phyloP scores from a whole-genome alignment of 2,888 invertebrate genomes.

The Drosophila pseudotakahashii region DNA sequence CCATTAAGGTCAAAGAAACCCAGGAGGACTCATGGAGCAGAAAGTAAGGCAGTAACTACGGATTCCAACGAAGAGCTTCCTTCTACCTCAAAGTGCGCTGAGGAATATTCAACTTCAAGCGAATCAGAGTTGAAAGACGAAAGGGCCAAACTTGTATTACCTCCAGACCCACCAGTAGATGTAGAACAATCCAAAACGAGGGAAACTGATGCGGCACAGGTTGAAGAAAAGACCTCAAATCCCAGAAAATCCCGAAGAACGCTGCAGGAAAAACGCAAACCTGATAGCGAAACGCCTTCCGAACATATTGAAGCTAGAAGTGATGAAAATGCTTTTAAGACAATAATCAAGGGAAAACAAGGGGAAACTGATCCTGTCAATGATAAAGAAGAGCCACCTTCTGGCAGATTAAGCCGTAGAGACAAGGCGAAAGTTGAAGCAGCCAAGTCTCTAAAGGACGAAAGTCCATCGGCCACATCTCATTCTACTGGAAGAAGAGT shows the following conservation, averaged over 20 bases:
- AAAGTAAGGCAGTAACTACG: not conserved
- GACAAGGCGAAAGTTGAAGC: conserved; percentile 3
- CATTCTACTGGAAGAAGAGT: not conserved
- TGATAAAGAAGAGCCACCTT: not conserved
- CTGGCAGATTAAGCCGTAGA: conserved; percentile 7
- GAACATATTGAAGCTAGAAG: not conserved
- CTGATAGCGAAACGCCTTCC: not conserved
- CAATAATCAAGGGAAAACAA: too few relatives aligned
- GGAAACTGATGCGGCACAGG: not conserved
- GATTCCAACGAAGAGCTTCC: not conserved
- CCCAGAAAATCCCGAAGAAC: not conserved
- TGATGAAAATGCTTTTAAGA: not conserved
- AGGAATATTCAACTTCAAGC: conserved; percentile 9
- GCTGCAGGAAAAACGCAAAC: not conserved
- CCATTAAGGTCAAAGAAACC: not conserved
- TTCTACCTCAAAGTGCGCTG: not conserved
- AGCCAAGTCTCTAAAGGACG: not conserved
- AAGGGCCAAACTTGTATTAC: too few relatives aligned
- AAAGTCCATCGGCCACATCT: not conserved
- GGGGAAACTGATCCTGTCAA: not conserved
- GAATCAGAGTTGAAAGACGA: conserved; percentile 2
- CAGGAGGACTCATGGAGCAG: not conserved
- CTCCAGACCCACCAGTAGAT: not conserved
- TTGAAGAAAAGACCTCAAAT: not conserved
- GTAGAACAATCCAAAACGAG: not conserved